phyloP scores from a whole-genome alignment of 2,113 vertebrate species.

The Urocynchramus pylzowi region DNA sequence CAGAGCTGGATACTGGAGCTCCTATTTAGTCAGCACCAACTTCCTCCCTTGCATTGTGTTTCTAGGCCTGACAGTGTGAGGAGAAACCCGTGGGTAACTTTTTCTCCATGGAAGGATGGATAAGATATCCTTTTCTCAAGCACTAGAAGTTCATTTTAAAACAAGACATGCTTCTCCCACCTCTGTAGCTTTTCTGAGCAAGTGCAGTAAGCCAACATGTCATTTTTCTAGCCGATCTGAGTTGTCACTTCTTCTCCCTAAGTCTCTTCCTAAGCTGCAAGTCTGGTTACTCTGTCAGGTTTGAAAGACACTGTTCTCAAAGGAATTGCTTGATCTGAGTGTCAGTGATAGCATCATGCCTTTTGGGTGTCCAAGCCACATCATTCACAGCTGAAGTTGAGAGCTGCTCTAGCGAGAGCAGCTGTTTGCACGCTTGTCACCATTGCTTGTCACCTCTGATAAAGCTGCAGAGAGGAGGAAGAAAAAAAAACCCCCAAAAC shows the following conservation, averaged over 20 bases:
- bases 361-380: background rate
- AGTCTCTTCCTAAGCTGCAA: background rate
- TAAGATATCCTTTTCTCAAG: background rate
- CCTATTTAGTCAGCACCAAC: fast-evolving
- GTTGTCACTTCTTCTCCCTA: background rate
- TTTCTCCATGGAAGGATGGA: background rate
- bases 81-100: background rate
- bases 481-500: background rate
- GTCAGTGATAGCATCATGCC: background rate
- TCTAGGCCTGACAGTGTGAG: background rate
- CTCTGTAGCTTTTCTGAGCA: background rate
- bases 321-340: background rate
- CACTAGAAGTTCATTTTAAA: background rate
- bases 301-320: background rate
- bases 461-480: background rate
- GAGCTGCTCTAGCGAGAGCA: background rate
- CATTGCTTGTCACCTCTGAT: background rate
- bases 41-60: background rate
- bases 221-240: background rate
- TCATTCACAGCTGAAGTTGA: background rate
- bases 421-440: no score
- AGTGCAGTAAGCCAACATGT: background rate
- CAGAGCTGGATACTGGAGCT: background rate
- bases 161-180: background rate
- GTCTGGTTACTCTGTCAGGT: background rate